A percentile compares a stretch with the other conserved stretches of the same genome.
Conservation (phyloP, 2,888 invertebrate genomes). For the Parthenolecanium corni region DNA sequence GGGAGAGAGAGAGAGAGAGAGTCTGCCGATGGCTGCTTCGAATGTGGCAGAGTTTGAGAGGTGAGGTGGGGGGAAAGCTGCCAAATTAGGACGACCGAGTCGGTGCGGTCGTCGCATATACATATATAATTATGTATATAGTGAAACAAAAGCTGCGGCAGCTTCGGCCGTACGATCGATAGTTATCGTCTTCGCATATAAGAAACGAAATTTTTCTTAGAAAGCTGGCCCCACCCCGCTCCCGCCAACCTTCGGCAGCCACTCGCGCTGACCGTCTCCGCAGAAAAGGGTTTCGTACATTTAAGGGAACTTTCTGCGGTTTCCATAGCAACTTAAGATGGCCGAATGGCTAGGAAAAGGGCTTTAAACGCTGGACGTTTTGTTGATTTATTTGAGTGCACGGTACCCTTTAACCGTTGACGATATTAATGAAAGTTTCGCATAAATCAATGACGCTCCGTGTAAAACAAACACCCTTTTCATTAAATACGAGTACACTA, state of each 20-base stretch:
- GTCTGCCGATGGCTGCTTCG: no score
- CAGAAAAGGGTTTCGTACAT: constrained; percentile 12
- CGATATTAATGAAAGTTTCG: constrained; percentile 28
- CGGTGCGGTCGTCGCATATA: no score
- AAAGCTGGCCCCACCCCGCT: constrained; percentile 11
- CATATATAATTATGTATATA: no score
- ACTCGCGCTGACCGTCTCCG: no score
- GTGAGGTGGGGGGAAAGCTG: no score
- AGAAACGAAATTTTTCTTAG: constrained; percentile 28
- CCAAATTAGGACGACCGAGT: no score
- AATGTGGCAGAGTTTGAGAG: no score
- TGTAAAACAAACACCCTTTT: constrained; percentile 15
- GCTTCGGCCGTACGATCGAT: constrained; percentile 17
- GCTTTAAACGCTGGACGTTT: constrained; percentile 26
- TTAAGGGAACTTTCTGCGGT: constrained; percentile 28
- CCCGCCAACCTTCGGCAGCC: not conserved
- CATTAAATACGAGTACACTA: not conserved
- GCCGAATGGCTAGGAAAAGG: constrained; percentile 24
- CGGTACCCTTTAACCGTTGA: constrained; percentile 28
- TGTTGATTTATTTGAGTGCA: constrained; percentile 26
- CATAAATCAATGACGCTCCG: constrained; percentile 25
- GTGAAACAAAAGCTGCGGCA: no score
- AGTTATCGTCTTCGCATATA: constrained; percentile 26
- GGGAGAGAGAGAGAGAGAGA: no score
- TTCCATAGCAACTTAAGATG: constrained; percentile 28